phyloP scores from a whole-genome alignment of 2,888 invertebrate genomes.

The Parascotia fuliginaria region DNA sequence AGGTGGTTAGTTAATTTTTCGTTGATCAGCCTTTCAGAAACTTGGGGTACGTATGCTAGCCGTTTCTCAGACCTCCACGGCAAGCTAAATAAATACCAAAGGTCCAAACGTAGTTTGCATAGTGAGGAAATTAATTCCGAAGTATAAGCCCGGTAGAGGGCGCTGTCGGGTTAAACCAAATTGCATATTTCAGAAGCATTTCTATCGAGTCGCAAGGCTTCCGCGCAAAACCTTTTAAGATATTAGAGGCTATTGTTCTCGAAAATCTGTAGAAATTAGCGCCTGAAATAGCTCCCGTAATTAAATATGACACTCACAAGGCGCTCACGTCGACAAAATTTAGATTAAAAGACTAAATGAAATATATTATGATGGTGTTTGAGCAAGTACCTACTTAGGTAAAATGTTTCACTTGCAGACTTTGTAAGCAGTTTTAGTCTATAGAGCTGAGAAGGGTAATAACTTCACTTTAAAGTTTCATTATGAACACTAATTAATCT shows the following conservation, averaged over 20 bases:
- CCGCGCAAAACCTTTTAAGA: slow-evolving; percentile 44
- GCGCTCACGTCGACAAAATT: slow-evolving; percentile 9
- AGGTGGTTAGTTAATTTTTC: no score
- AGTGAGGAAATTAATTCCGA: background rate
- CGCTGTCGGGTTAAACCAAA: slow-evolving; percentile 2
- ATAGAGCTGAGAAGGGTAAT: background rate
- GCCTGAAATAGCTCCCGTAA: slow-evolving; percentile 27
- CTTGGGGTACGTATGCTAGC: no score
- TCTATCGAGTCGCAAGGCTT: slow-evolving; percentile 34
- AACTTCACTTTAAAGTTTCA: background rate
- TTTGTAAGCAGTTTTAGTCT: background rate
- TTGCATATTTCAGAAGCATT: slow-evolving; percentile 30
- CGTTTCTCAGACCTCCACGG: no score
- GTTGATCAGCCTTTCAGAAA: no score
- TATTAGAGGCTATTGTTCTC: slow-evolving; percentile 43
- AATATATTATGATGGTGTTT: background rate
- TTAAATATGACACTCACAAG: slow-evolving; percentile 37
- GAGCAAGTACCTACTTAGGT: background rate
- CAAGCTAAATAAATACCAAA: background rate
- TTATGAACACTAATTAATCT: no score
- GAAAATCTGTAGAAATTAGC: slow-evolving; percentile 31
- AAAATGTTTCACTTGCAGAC: background rate
- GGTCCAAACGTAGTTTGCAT: background rate
- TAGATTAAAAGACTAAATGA: slow-evolving; percentile 2
- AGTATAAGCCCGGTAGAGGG: background rate